Evolutionary conservation across 2,888 invertebrate genomes (phyloP).

Genomic region (Mactromeris polynyma): DNA sequence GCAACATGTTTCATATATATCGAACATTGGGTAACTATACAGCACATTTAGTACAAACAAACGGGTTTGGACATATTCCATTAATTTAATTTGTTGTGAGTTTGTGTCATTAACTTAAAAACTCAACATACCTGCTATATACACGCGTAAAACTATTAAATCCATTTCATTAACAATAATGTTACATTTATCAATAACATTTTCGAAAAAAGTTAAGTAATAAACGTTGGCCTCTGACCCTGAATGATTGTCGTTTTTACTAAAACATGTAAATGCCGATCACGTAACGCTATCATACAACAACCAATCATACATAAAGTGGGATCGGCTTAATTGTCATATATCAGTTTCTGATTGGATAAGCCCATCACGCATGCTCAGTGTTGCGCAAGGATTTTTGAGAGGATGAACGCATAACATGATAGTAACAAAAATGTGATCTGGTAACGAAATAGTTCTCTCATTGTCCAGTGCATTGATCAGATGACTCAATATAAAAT

Average conservation of each 20-base stretch:
- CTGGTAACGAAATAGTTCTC: neutral
- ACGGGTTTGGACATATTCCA: constrained; percentile 3
- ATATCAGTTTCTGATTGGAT: constrained; percentile 65
- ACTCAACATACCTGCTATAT: neutral
- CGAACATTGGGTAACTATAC: neutral
- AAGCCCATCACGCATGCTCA: constrained; percentile 60
- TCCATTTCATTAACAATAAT: constrained; percentile 1
- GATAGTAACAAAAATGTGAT: neutral
- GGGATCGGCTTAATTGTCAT: constrained; percentile 65
- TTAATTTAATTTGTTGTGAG: neutral
- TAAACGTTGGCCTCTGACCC: neutral
- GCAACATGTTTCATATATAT: neutral
- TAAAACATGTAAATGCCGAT: neutral
- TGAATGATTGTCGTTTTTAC: neutral
- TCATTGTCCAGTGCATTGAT: neutral
- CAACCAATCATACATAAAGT: constrained; percentile 77
- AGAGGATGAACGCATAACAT: neutral
- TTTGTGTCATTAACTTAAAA: neutral
- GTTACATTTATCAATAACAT: neutral
- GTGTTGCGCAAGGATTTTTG: constrained; percentile 76
- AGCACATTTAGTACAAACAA: neutral
- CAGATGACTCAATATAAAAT: neutral
- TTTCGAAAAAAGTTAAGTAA: neutral
- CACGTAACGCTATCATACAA: constrained; percentile 73
- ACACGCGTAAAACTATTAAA: neutral